Evolutionary conservation across 1,140 invertebrate species (phyloP).

Genomic region (Rhysida immarginata): DNA sequence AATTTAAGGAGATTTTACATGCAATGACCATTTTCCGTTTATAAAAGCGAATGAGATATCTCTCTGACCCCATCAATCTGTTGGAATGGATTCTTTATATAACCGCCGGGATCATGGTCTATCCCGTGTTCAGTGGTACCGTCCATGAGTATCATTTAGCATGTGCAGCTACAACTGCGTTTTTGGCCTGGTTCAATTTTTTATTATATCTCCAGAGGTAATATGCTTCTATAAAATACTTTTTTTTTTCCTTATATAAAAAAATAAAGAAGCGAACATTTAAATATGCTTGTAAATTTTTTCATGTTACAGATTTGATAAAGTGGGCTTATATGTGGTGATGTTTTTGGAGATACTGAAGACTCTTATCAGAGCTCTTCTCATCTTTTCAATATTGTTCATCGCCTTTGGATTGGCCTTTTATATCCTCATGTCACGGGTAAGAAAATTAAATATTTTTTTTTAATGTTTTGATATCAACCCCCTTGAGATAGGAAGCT

Average conservation of each 20-base stretch:
- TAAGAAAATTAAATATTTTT: slow-evolving; percentile 25
- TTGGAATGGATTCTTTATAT: slow-evolving; percentile 54
- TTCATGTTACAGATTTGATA: slow-evolving; percentile 32
- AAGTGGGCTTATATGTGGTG: slow-evolving; percentile 72
- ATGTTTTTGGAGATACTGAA: slow-evolving; percentile 81
- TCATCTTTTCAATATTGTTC: slow-evolving; percentile 75
- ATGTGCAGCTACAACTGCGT: slow-evolving; percentile 57
- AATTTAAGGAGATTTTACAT: too few relatives aligned
- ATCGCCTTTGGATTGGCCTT: slow-evolving; percentile 71
- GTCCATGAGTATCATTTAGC: slow-evolving; percentile 40
- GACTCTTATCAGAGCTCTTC: slow-evolving; percentile 67
- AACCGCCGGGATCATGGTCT: slow-evolving; percentile 46
- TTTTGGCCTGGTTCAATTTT: slow-evolving; percentile 73
- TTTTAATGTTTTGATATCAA: slow-evolving; percentile 1
- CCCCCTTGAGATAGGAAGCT: too few relatives aligned
- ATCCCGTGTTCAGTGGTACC: slow-evolving; percentile 33
- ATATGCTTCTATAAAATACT: too few relatives aligned
- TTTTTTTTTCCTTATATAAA: too few relatives aligned
- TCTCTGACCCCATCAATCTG: slow-evolving; percentile 30
- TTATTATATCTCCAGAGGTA: slow-evolving; percentile 60
- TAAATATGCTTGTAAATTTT: neutral
- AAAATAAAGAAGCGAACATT: neutral
- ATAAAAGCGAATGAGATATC: slow-evolving; percentile 25
- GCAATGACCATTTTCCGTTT: too few relatives aligned
- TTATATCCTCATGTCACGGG: slow-evolving; percentile 66